Base-by-base conservation (phyloP, 2,888 invertebrate genomes). In the Parthenolecanium corni region DNA sequence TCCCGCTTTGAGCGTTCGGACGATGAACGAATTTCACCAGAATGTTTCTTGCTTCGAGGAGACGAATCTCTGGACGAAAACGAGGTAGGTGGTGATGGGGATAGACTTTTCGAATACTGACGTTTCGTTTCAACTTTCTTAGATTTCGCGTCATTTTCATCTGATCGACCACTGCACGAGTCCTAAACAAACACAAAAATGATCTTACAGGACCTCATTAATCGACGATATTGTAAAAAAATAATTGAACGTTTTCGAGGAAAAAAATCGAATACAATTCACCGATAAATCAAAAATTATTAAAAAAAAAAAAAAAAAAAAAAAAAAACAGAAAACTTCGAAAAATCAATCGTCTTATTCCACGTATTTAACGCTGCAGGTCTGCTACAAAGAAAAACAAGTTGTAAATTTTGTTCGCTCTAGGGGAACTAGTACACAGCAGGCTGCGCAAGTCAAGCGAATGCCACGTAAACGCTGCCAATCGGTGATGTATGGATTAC, bases 41-140 rank as follows among this genome's bases (percentile, higher is more conserved):
- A 2, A 24, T 25, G 14, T n/a, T 25, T 52, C 52, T 21, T 49
- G 12, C 23, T 49, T 49, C 31, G 25, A 4, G 12, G 20, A 14
- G 61, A 49, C 16, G 61, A 49, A 23, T 61, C 61, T 18, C 31
- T 18, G 40, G 61, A 61, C 14, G 61, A 61, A 49, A 20, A 51
- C 0, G 61, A 61, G 0, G 61, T 49, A 16, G 61, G 38, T 16
- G 61, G 61, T 18, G 61, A 61, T 11, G 61, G 49, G 1, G 61
- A 61, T n/a, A 61, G 18, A 40, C 61, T 51, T 23, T 40, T 61
- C 4, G 61, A 61, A n/a, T 61, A 51, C 2, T 21, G 40, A 3
- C 40, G 49, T 40, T 61, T 61, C 1, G 23, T 16, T 18, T 51
- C 40, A 18, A 36, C 31, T 58, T 46, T 49, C 6, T 25, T 36